Base-by-base conservation (phyloP, 2,113 vertebrate genomes). In the Verasper variegatus region DNA sequence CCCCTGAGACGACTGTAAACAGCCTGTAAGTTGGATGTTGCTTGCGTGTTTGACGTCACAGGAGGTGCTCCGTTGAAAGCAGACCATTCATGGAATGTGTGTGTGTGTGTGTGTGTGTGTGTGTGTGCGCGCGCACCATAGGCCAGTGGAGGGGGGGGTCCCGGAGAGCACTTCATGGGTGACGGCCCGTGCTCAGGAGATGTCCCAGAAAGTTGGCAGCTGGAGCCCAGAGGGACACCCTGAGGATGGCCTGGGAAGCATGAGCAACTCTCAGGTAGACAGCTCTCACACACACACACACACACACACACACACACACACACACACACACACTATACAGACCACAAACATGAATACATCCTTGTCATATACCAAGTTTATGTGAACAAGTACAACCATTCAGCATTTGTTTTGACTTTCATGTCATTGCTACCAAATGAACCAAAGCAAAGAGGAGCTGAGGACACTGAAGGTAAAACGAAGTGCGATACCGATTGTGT, bases 101-200 rank as follows among this genome's bases (percentile, higher is more conserved):
- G 24, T 51, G 27, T 59, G n/a, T 18, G 4, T 62, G 23, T 49
- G 54, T 56, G 35, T n/a, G 59, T 65, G 21, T n/a, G n/a, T n/a
- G n/a, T n/a, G n/a, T 81, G 61, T 45, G 55, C 77, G 23, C n/a
- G n/a, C n/a, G n/a, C n/a, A n/a, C 63, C 12, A 87, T 67, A 95
- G 95, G 85, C 75, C 93, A 3, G 95, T 95, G 12, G 96, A 96
- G 27, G 90, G 95, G 7, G 91, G 94, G 51, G 81, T 98, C 85
- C 96, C 96, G 21, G 96, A 95, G 71, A 98, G 97, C 83, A 96
- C 96, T 5, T 99, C 97, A 0, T 99, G 97, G 97, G 95, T 98
- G 78, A 98, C 97, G 0, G 95, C 95, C 64, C 93, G 97, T 21
- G 97, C 97, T 37, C 96, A 98, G 89, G 96, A 97, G 93, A 97